phyloP scores from a whole-genome alignment of 2,888 invertebrate species.

The Tillus elongatus region DNA sequence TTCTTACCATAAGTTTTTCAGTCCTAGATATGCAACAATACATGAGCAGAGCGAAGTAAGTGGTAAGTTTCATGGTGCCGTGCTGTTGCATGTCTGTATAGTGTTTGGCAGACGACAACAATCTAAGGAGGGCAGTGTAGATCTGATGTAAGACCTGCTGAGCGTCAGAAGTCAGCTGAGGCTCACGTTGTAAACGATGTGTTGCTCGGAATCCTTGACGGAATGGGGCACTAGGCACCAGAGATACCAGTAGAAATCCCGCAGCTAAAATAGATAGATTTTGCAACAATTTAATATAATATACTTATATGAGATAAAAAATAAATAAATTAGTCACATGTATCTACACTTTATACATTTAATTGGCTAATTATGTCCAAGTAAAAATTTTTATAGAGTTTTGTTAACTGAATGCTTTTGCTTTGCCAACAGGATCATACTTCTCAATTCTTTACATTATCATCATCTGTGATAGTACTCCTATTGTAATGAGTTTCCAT shows the following conservation, averaged over 20 bases:
- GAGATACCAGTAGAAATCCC: slow-evolving; percentile 76
- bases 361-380: too few species aligned
- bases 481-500: too few species aligned
- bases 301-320: neutral
- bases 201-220: slow-evolving; percentile 73
- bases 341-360: too few species aligned
- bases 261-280: slow-evolving; percentile 53
- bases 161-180: slow-evolving; percentile 47
- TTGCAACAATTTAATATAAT: slow-evolving; percentile 1
- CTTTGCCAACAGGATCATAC: too few species aligned
- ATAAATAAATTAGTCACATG: neutral
- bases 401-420: too few species aligned
- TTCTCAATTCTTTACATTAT: too few species aligned
- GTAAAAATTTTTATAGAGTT: too few species aligned
- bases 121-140: slow-evolving; percentile 62
- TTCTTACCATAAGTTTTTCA: slow-evolving; percentile 84
- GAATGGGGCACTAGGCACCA: slow-evolving; percentile 86
- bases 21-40: slow-evolving; percentile 85
- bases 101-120: slow-evolving; percentile 74
- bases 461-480: too few species aligned
- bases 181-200: slow-evolving; percentile 40
- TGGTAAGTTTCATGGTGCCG: slow-evolving; percentile 84
- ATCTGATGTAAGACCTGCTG: slow-evolving; percentile 54
- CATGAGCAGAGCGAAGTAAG: slow-evolving; percentile 85
- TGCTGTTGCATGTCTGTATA: slow-evolving; percentile 81